Evolutionary conservation across 2,113 vertebrate genomes (phyloP).

Genomic region (Tiliqua scincoides): DNA sequence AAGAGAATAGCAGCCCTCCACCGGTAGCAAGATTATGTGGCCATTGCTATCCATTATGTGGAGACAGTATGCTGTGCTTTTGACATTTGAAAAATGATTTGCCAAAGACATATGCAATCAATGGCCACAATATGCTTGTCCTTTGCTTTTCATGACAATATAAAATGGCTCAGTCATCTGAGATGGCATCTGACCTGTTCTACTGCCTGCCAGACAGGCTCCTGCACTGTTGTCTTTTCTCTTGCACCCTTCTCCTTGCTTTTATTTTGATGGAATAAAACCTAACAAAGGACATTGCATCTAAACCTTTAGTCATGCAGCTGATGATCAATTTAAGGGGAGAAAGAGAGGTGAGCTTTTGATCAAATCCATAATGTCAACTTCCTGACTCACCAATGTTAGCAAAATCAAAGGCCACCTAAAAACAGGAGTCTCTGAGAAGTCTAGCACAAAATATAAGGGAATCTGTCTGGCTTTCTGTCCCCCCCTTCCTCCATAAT

Average conservation of each 20-base stretch:
- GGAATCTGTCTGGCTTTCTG: too few relatives aligned
- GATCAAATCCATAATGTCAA: not conserved
- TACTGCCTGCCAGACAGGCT: not conserved
- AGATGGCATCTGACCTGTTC: too few relatives aligned
- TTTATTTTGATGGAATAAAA: not conserved
- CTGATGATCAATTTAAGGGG: too few relatives aligned
- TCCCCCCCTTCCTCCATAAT: too few relatives aligned
- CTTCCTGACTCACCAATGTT: too few relatives aligned
- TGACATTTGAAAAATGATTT: not conserved
- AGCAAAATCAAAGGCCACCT: too few relatives aligned
- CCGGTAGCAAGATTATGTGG: not conserved
- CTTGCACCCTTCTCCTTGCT: too few relatives aligned
- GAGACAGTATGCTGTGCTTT: not conserved
- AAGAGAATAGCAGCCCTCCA: not conserved
- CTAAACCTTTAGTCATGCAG: not conserved
- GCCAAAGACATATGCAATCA: not conserved
- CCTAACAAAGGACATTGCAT: not conserved
- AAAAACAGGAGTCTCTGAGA: too few relatives aligned
- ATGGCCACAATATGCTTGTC: not conserved
- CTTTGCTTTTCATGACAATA: too few relatives aligned
- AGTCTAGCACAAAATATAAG: too few relatives aligned
- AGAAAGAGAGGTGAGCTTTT: not conserved
- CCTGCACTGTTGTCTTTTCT: not conserved
- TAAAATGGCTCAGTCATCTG: not conserved
- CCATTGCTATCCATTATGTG: not conserved